Evolutionary conservation across 1,140 invertebrate genomes (phyloP), one percentile per base, ranked within the genome.

Genomic region (Microvelia longipes): DNA sequence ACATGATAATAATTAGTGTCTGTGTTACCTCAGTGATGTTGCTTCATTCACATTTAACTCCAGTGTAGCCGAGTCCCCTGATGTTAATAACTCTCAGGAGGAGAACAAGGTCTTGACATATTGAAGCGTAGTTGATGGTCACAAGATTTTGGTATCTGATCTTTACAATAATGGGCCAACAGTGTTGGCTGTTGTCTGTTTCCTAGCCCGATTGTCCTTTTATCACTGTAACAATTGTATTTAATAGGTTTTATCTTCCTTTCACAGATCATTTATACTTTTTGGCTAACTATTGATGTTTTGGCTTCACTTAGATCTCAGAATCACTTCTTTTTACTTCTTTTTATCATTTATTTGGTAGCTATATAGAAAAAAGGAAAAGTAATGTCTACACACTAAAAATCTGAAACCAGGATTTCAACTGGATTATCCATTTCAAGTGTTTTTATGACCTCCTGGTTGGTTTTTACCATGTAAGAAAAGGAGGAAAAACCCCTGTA

Each of bases 1-100:
- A n/a, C n/a, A n/a, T n/a, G n/a, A n/a, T n/a, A n/a, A n/a, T n/a
- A n/a, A n/a, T n/a, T n/a, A n/a, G n/a, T n/a, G n/a, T n/a, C n/a
- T n/a, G n/a, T n/a, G n/a, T 82, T 79, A 86, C 88, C 87, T 90
- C 24, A 93, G 83, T 28, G 89, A 89, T 0, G 91, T 93, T n/a
- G 90, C 89, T 77, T 92, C 90, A 25, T 87, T 84, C 75, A 91
- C 83, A 73, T 85, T 85, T 70, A 93, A 81, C 79, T 92, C 90
- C 65, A 94, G 80, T 0, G 90, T 93, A 69, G 93, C 83, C 62
- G 87, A 87, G 76, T 89, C 89, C 60, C 87, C 88, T 66, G 86
- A 87, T 0, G 91, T 92, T 1, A 94, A 82, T 76, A 90, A 77
- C 90, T 92, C 76, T 94, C 92, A 0, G 87, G 85, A 1, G 90